Evolutionary conservation across 2,888 invertebrate species (phyloP), one percentile per base, ranked within the genome.

Genomic region (Melanchra persicariae): DNA sequence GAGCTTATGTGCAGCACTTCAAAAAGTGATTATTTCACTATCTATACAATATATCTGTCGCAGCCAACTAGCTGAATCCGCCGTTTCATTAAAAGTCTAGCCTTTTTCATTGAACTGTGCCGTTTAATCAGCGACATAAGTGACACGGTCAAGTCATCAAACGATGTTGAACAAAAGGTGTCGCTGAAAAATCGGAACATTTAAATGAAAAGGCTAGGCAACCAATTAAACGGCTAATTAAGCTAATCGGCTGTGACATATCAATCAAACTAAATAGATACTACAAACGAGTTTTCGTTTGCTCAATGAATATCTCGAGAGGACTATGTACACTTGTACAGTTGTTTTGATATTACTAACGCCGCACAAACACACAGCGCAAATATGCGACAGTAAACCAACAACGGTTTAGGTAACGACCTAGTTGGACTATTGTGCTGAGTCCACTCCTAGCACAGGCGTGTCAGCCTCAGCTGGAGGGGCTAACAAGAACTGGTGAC

Each of bases 381-480:
- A 54, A 74, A 74, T 77, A 64, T 61, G 51, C 47, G 68, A 64
- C 77, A 77, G 68, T 64, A 61, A 47, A 30, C 37, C 49, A 60
- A 51, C 73, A 72, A 63, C 63, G 47, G 74, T 43, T 58, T 55
- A 64, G 60, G 74, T 60, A 67, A 60, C 64, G 79, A 79, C 77
- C 77, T 74, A 79, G 74, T 74, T 26, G 40, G 12, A 65, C 64
- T 45, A 79, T 79, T 77, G 75, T 79, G 51, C 60, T 57, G 67
- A 55, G 59, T 74, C 67, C 63, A 79, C 79, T 60, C 54, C 54
- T 43, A 61, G 43, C 34, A 55, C 55, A 49, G 17, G 43, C 55
- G n/a, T 26, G 34, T 43, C 54, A 17, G 47, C 40, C 59, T 30
- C 7, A 30, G 3, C n/a, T 64, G 57, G 70, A 60, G 47, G 24